Evolutionary conservation across 2,113 vertebrate genomes (phyloP).

Genomic region (Anser brachyrhynchus): DNA sequence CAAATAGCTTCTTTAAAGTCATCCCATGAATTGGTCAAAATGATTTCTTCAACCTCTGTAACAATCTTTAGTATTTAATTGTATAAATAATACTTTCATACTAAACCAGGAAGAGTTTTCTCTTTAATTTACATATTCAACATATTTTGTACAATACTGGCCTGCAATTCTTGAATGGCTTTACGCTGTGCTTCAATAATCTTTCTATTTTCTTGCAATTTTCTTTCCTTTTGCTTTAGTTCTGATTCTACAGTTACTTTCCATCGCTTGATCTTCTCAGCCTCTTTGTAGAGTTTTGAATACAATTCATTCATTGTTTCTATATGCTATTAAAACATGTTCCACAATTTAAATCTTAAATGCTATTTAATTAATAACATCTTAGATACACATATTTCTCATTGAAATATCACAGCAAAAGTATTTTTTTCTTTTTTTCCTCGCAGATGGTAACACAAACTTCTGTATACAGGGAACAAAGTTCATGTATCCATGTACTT

Average conservation of each 20-base stretch:
- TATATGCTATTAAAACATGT: slow-evolving; percentile 74
- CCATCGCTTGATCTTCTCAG: slow-evolving; percentile 92
- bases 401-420: neutral
- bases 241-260: slow-evolving; percentile 85
- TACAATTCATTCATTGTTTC: slow-evolving; percentile 82
- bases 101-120: neutral
- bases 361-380: slow-evolving; percentile 15
- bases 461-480: neutral
- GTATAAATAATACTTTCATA: neutral
- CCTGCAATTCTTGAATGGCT: slow-evolving; percentile 94
- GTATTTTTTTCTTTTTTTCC: neutral
- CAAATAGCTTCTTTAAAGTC: neutral
- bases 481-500: neutral
- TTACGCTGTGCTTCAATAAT: slow-evolving; percentile 90
- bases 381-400: neutral
- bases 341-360: slow-evolving; percentile 37
- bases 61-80: neutral
- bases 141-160: slow-evolving; percentile 56
- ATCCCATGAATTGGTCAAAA: neutral
- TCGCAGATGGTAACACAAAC: neutral
- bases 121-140: neutral
- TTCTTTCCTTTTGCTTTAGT: slow-evolving; percentile 85
- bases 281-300: slow-evolving; percentile 90
- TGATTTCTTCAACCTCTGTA: neutral
- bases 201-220: slow-evolving; percentile 87